Conservation (phyloP, 2,888 invertebrate species). For the Xanthia togata region DNA sequence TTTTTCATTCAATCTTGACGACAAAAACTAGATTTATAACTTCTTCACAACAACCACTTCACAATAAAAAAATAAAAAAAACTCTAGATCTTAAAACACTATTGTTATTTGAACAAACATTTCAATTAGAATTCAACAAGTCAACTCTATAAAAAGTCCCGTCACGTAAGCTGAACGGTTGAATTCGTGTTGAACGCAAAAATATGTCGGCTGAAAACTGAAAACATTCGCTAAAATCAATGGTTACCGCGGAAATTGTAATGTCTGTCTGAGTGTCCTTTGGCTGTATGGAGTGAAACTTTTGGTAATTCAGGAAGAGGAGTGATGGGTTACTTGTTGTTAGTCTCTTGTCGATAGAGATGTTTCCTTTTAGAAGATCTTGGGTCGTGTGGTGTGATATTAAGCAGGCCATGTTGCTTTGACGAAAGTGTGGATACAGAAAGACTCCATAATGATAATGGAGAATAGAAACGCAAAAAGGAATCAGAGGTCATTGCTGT, state of each 20-base stretch:
- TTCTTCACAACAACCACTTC: not conserved
- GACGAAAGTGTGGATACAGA: not conserved
- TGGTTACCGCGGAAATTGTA: constrained; percentile 50
- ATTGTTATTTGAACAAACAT: constrained; percentile 3
- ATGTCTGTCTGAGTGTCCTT: constrained; percentile 25
- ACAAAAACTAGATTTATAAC: not conserved
- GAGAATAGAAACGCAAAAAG: not conserved
- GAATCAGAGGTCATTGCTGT: no score
- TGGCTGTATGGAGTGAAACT: not conserved
- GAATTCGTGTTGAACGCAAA: constrained; percentile 32
- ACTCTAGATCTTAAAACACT: not conserved
- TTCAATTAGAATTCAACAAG: constrained; percentile 46
- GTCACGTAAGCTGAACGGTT: constrained; percentile 37
- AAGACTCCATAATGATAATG: not conserved
- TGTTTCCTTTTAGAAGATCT: not conserved
- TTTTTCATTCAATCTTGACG: not conserved
- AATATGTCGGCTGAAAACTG: constrained; percentile 35
- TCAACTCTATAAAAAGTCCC: constrained; percentile 38
- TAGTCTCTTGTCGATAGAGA: not conserved
- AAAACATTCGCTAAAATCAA: constrained; percentile 36
- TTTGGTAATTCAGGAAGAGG: not conserved
- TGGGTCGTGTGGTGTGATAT: not conserved
- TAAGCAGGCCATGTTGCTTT: not conserved
- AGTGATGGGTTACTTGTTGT: not conserved
- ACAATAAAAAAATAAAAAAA: not conserved